Percentiles rank a stretch among this genome's conserved stretches.
These are phyloP conservation scores for Herpetotheres cachinnans DNA, from an alignment of 2,113 vertebrate species.

Conservation along the genomic window DNA sequence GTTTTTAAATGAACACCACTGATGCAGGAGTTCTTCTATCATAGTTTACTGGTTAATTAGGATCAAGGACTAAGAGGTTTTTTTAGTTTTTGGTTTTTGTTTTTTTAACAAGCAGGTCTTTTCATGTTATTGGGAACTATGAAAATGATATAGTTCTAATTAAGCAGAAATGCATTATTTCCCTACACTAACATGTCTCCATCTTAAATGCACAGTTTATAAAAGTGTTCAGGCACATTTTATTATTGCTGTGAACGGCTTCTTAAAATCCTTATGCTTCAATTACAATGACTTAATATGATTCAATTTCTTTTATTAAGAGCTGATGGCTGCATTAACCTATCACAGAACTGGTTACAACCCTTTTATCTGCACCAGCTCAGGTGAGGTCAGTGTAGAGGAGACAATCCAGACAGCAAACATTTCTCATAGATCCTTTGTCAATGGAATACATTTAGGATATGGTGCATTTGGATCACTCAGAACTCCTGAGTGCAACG, in stretches of 20 bases:
- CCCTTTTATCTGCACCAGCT: not conserved
- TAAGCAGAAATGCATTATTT: not conserved
- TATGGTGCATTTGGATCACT: not conserved
- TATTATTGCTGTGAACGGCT: not conserved
- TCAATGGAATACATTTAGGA: not conserved
- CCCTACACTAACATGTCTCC: not conserved
- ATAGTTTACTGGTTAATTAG: not conserved
- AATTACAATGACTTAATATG: not conserved
- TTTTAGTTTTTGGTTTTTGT: not conserved
- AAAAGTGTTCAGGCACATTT: not conserved
- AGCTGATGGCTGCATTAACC: not conserved
- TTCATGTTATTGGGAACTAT: not conserved
- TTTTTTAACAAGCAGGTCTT: not conserved
- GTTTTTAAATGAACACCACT: not conserved
- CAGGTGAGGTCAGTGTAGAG: not conserved
- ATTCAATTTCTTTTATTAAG: not conserved
- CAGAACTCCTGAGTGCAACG: not conserved
- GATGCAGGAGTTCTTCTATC: not conserved
- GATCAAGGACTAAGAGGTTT: not conserved
- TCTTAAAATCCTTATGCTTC: not conserved
- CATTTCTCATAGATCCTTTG: not conserved
- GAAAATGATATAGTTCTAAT: not conserved
- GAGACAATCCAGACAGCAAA: not conserved
- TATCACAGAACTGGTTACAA: not conserved
- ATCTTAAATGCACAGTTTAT: not conserved